Conservation (phyloP, 2,797 vertebrate genomes). For the Coccyzus lansbergi region DNA sequence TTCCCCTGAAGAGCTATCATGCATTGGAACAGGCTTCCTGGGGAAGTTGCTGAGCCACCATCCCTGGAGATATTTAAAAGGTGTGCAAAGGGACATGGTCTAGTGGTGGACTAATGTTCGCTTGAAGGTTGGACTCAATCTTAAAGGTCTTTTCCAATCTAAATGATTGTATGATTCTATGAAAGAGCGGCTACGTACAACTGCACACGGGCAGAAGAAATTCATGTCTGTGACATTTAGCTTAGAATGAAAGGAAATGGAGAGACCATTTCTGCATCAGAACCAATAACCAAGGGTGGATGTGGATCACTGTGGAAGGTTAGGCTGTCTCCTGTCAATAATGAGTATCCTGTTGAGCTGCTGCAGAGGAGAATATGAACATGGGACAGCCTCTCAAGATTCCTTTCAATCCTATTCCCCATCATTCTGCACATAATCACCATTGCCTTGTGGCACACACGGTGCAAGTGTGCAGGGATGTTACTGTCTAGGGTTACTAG, state of each 20-base stretch:
- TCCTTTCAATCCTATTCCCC: not conserved
- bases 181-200: not conserved
- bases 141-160: too few species aligned
- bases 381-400: not conserved
- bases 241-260: not conserved
- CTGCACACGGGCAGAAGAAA: not conserved
- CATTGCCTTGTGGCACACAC: not conserved
- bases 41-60: not conserved
- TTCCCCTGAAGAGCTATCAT: not conserved
- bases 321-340: not conserved
- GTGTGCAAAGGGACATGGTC: too few species aligned
- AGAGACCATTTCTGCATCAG: not conserved
- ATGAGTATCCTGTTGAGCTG: accelerated
- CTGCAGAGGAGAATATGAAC: not conserved
- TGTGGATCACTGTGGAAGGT: not conserved
- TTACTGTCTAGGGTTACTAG: not conserved
- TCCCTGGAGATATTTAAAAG: too few species aligned
- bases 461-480: not conserved
- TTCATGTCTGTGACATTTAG: not conserved
- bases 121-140: too few species aligned
- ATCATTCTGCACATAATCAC: accelerated
- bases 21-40: not conserved
- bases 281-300: not conserved
- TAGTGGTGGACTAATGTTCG: too few species aligned
- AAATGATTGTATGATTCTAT: too few species aligned